Percentiles rank a stretch among this genome's conserved stretches.
Conservation (phyloP, 1,140 invertebrate genomes). For the Pseudomyrmex gracilis region DNA sequence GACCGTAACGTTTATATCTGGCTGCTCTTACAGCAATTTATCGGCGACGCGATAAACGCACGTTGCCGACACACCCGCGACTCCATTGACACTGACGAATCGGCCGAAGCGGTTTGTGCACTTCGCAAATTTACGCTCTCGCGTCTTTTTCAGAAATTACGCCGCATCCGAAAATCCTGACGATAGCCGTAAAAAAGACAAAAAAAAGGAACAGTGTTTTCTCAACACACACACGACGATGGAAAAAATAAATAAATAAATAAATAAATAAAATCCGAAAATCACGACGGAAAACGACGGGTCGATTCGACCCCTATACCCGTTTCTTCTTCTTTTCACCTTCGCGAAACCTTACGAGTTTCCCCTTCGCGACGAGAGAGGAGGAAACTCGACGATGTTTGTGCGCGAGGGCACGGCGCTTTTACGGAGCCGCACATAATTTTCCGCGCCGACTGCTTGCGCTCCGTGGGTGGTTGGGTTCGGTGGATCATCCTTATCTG, state of each 20-base stretch:
- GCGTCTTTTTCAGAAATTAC: no score
- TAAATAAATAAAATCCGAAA: constrained; percentile 75
- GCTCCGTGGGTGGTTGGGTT: constrained; percentile 14
- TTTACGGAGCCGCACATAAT: constrained; percentile 61
- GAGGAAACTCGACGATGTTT: constrained; percentile 45
- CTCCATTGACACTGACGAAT: constrained; percentile 45
- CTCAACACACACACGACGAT: constrained; percentile 41
- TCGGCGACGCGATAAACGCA: constrained; percentile 52
- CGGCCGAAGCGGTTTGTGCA: not conserved
- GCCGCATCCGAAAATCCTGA: not conserved
- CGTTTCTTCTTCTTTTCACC: not conserved
- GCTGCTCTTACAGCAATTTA: constrained; percentile 48
- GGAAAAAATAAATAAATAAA: no score
- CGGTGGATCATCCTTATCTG: constrained; percentile 62
- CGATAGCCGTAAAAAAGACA: not conserved
- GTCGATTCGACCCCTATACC: not conserved
- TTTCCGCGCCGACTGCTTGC: constrained; percentile 56
- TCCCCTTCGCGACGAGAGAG: constrained; percentile 7
- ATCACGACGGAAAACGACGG: constrained; percentile 64
- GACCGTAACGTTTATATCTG: constrained; percentile 60
- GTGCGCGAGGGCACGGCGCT: constrained; percentile 49
- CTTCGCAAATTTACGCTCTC: not conserved
- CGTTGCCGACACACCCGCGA: constrained; percentile 14
- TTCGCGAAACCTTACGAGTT: constrained; percentile 21
- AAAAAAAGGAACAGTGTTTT: not conserved